Evolutionary conservation across 2,888 invertebrate genomes (phyloP), one percentile per base, ranked within the genome.

Genomic region (Timandra comae): DNA sequence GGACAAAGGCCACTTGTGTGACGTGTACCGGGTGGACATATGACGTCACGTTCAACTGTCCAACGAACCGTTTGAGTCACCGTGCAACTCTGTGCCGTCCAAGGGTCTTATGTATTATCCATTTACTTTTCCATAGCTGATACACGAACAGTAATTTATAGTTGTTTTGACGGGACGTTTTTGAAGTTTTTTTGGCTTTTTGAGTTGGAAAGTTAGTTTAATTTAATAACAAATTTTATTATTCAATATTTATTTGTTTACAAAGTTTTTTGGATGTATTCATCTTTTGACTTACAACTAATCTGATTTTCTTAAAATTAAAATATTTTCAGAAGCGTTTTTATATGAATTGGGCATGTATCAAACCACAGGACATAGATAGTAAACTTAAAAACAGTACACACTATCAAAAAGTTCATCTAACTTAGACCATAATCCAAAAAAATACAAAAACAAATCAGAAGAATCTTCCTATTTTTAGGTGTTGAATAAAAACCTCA

Each of bases 41-140:
- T 43, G 41, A 41, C 35, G 38, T 38, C 33, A 40, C 41, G 36
- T 39, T 23, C 32, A 22, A 30, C 30, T 34, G 35, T 36, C 37
- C 37, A 41, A 33, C 39, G 35, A 45, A 39, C 41, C 37, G 37
- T 41, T 33, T 36, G 16, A 11, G 20, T 16, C 16, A 16, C 16
- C 16, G 16, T 5, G 6, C 16, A 6, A 16, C 3, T 16, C 16
- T 6, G 4, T n/a, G 10, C 27, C 21, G 33, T 34, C 36, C 40
- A 33, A 21, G 26, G 38, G 38, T 35, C 36, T 37, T 35, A 33
- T 37, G 33, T 33, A 38, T 29, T 41, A 35, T 39, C 39, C 33
- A 34, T 31, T 33, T 43, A 35, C 31, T 30, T 24, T 20, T 33
- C 33, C 33, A 30, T 28, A 35, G 30, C 26, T 22, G 37, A 45